phyloP scores from a whole-genome alignment of 1,140 invertebrate genomes.

The Sitophilus oryzae region DNA sequence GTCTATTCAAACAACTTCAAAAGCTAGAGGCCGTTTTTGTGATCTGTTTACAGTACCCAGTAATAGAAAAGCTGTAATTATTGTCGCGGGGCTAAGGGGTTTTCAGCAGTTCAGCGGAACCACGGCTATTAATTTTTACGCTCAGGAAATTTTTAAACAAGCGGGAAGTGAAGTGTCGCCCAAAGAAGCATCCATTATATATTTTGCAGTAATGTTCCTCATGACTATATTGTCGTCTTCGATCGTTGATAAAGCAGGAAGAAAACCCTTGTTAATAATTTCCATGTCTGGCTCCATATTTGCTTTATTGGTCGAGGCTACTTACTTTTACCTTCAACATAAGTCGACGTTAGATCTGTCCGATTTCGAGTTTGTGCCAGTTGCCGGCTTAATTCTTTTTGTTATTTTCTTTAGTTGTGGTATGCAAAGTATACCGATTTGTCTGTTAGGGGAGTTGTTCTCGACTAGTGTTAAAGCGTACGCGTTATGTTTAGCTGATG shows the following conservation, averaged over 20 bases:
- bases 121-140: conserved; percentile 67
- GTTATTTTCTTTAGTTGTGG: conserved; percentile 66
- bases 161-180: conserved; percentile 46
- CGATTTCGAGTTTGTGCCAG: conserved; percentile 48
- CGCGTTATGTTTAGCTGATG: conserved; percentile 63
- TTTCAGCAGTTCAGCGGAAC: conserved; percentile 73
- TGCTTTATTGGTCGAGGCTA: conserved; percentile 50
- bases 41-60: conserved; percentile 53
- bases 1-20: conserved; percentile 45
- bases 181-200: conserved; percentile 49
- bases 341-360: conserved; percentile 38
- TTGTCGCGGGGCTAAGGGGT: conserved; percentile 58
- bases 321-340: conserved; percentile 55
- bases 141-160: conserved; percentile 64
- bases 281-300: conserved; percentile 53
- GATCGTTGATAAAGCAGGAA: conserved; percentile 65
- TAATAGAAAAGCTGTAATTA: conserved; percentile 58
- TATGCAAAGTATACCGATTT: conserved; percentile 64
- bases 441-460: conserved; percentile 68
- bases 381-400: conserved; percentile 61
- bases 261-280: conserved; percentile 59
- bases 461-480: conserved; percentile 63
- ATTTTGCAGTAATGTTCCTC: conserved; percentile 60
- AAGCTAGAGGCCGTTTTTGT: conserved; percentile 46
- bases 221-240: conserved; percentile 58